Evolutionary conservation across 1,140 invertebrate species (phyloP).

Genomic region (Ceratoteleas bidentatus): DNA sequence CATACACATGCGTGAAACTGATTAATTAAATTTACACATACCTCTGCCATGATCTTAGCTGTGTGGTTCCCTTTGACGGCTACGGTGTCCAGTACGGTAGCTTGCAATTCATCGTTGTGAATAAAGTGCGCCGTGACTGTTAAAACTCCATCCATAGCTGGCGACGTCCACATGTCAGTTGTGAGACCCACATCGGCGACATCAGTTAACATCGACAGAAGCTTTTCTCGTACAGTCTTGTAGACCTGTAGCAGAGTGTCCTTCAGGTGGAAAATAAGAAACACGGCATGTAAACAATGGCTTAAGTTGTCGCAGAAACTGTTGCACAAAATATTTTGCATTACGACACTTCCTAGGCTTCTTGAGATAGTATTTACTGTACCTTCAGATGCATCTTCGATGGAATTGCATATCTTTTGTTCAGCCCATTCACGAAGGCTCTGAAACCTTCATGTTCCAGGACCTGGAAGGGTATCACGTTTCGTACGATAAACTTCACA

Average conservation of each 20-base stretch:
- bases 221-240: neutral
- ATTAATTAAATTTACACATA: neutral
- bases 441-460: slow-evolving; percentile 1
- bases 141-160: too few relatives aligned
- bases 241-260: slow-evolving; percentile 1
- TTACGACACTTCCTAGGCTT: too few relatives aligned
- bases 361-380: too few relatives aligned
- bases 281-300: too few relatives aligned
- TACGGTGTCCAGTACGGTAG: neutral
- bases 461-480: neutral
- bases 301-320: too few relatives aligned
- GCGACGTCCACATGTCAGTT: too few relatives aligned
- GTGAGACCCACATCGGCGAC: too few relatives aligned
- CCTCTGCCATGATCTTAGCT: neutral
- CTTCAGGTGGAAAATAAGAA: neutral
- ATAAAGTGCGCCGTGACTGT: slow-evolving; percentile 1
- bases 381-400: too few relatives aligned
- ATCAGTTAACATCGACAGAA: too few relatives aligned
- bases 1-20: too few relatives aligned
- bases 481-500: neutral
- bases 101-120: neutral
- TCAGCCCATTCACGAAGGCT: neutral
- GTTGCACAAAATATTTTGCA: too few relatives aligned
- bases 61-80: neutral
- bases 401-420: slow-evolving; percentile 2